A percentile compares a stretch with the other conserved stretches of the same genome.
Conservation (phyloP, 2,888 invertebrate species). For the Dryobota labecula region DNA sequence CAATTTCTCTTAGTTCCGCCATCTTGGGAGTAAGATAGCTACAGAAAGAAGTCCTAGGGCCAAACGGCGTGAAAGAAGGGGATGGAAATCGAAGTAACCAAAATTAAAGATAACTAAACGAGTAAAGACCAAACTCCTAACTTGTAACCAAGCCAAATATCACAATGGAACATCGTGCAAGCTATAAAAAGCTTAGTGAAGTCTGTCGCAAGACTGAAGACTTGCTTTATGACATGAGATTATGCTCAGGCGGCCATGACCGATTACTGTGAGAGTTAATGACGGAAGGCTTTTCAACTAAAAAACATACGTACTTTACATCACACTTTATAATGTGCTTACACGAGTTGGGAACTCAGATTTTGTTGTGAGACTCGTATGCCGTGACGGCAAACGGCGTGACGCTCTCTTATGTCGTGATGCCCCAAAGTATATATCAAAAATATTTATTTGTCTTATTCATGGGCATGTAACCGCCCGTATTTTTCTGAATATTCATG, state of each 20-base stretch:
- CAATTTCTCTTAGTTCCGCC: not conserved
- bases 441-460: too few relatives aligned
- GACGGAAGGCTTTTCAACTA: slow-evolving; percentile 28
- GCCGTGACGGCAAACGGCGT: too few relatives aligned
- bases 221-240: slow-evolving; percentile 35
- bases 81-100: not conserved
- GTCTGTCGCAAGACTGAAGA: slow-evolving; percentile 14
- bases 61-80: not conserved
- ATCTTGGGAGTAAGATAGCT: not conserved
- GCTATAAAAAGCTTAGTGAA: slow-evolving; percentile 47
- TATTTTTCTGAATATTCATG: too few relatives aligned
- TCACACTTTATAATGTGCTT: slow-evolving; percentile 11
- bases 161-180: slow-evolving; percentile 9
- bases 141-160: slow-evolving; percentile 4
- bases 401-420: too few relatives aligned
- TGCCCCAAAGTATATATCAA: too few relatives aligned
- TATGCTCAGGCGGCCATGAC: slow-evolving; percentile 43
- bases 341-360: not conserved
- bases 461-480: too few relatives aligned
- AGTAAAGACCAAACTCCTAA: not conserved
- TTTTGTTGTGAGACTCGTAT: too few relatives aligned
- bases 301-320: not conserved
- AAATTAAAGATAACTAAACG: not conserved
- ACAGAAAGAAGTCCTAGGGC: not conserved
- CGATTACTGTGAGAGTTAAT: slow-evolving; percentile 42